Evolutionary conservation across 1,140 invertebrate genomes (phyloP).

Genomic region (Cotesia vestalis): DNA sequence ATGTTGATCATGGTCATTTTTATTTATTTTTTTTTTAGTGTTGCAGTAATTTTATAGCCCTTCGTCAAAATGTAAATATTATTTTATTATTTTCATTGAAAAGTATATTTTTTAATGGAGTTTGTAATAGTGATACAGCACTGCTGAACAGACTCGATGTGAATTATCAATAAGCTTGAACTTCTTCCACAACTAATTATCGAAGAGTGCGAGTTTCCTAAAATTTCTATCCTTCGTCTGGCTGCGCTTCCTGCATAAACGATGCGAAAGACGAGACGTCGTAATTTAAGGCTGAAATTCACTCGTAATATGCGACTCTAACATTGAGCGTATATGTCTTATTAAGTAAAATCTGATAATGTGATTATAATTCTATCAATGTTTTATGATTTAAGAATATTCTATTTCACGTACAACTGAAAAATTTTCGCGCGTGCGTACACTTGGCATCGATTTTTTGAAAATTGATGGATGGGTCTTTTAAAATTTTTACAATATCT

Average conservation of each 20-base stretch:
- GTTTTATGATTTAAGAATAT: slow-evolving; percentile 12
- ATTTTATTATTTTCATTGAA: too few species aligned
- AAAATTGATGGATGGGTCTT: too few species aligned
- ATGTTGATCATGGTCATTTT: too few species aligned
- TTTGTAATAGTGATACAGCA: neutral
- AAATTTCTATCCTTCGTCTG: slow-evolving; percentile 28
- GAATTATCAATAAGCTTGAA: slow-evolving; percentile 27
- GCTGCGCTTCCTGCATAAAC: slow-evolving; percentile 33
- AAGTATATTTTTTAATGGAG: too few species aligned
- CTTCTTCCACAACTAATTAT: slow-evolving; percentile 22
- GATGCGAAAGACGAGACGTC: slow-evolving; percentile 34
- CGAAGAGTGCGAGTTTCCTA: slow-evolving; percentile 3
- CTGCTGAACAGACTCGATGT: neutral
- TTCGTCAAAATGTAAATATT: too few species aligned
- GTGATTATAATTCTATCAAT: slow-evolving; percentile 34
- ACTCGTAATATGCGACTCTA: slow-evolving; percentile 4
- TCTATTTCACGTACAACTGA: too few species aligned
- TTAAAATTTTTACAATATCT: too few species aligned
- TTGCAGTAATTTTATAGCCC: too few species aligned
- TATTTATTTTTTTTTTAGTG: too few species aligned
- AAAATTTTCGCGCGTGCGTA: too few species aligned
- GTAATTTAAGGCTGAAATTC: slow-evolving; percentile 25
- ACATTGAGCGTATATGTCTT: slow-evolving; percentile 14
- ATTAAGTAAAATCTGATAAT: slow-evolving; percentile 35
- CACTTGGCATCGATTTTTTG: too few species aligned